Conservation (phyloP, 2,797 vertebrate species). For the Tangara arthus region DNA sequence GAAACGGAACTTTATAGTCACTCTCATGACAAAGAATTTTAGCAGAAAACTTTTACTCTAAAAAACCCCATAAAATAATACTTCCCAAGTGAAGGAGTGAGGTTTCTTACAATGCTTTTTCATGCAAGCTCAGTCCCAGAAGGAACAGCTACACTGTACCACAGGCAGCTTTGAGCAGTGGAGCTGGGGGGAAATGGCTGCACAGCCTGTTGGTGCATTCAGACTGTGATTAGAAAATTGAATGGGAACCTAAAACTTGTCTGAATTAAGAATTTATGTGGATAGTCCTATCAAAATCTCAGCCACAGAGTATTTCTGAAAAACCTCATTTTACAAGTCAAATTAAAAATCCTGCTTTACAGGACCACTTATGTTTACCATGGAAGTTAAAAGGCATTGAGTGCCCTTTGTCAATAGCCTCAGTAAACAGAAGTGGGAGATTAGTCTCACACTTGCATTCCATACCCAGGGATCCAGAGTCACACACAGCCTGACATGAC, state of each 20-base stretch:
- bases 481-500: not conserved
- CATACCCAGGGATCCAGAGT: not conserved
- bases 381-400: not conserved
- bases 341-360: not conserved
- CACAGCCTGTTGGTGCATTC: not conserved
- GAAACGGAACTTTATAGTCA: not conserved
- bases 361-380: not conserved
- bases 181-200: not conserved
- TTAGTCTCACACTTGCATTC: not conserved
- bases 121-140: not conserved
- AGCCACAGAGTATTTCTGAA: not conserved
- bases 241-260: not conserved
- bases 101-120: not conserved
- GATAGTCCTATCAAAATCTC: not conserved
- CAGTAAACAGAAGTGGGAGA: not conserved
- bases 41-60: not conserved
- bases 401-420: not conserved
- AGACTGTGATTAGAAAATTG: not conserved
- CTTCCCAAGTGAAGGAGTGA: not conserved
- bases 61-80: not conserved
- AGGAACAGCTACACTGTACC: fast-evolving
- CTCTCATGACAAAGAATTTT: not conserved
- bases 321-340: not conserved
- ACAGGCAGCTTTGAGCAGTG: not conserved
- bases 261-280: not conserved